These are phyloP conservation scores for Hemicentrotus pulcherrimus DNA, from an alignment of 35 echinoderm and acorn worm species.

Conservation along the genomic window DNA sequence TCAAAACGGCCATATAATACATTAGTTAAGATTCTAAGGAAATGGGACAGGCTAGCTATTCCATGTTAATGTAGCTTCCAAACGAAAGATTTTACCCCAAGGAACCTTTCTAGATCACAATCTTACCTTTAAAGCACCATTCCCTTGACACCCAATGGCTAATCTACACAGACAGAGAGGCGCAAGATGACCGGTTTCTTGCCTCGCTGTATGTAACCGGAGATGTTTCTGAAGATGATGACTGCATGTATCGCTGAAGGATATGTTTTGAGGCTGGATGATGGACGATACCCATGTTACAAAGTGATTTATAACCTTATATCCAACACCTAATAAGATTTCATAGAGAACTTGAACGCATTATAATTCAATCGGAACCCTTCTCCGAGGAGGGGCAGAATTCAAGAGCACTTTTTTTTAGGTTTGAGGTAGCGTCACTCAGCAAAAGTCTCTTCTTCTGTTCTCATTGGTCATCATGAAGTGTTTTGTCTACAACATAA, in stretches of 20 bases:
- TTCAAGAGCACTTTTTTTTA: neutral
- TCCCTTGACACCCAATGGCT: neutral
- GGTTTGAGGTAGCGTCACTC: neutral
- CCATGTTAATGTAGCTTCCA: neutral
- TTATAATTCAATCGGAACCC: neutral
- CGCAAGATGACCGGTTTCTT: slow-evolving; percentile 7
- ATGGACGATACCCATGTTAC: neutral
- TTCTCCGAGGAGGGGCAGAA: neutral
- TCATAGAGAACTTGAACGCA: neutral
- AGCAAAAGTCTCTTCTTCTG: neutral
- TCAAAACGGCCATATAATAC: too few species aligned
- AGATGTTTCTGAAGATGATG: slow-evolving; percentile 8
- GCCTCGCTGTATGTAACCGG: neutral
- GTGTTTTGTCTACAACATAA: neutral
- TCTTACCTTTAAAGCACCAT: neutral
- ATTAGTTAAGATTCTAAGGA: too few species aligned
- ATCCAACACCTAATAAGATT: neutral
- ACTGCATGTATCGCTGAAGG: neutral
- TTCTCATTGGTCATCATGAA: neutral
- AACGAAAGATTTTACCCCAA: neutral
- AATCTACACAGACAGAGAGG: slow-evolving; percentile 1
- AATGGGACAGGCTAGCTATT: neutral
- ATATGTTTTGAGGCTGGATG: neutral
- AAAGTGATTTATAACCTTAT: neutral
- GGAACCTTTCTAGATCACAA: neutral